Conservation (phyloP, 2,888 invertebrate species). For the Orchesella flavescens region DNA sequence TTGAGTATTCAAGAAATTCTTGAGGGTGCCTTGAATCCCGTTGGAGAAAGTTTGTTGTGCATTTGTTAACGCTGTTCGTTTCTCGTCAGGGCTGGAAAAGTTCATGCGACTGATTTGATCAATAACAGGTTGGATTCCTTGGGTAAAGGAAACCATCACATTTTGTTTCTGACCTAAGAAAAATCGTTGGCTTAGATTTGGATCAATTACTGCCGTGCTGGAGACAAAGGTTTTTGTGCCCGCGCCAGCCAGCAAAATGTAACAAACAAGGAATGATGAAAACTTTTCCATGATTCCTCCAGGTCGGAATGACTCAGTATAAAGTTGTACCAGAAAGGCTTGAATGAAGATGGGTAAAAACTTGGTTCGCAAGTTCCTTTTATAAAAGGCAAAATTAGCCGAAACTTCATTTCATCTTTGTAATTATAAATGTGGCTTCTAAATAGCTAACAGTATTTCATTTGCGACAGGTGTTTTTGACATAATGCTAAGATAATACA, state of each 20-base stretch:
- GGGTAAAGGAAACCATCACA: slow-evolving; percentile 45
- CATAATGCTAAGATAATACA: too few relatives aligned
- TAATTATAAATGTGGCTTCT: too few relatives aligned
- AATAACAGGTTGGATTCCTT: slow-evolving; percentile 32
- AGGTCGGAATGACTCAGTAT: too few relatives aligned
- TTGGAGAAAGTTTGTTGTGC: slow-evolving; percentile 32
- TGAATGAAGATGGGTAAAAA: too few relatives aligned
- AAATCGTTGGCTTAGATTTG: slow-evolving; percentile 3
- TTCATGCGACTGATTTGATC: slow-evolving; percentile 25
- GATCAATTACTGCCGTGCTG: slow-evolving; percentile 28
- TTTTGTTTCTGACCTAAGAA: slow-evolving; percentile 22
- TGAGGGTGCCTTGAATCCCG: neutral
- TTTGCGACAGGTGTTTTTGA: too few relatives aligned
- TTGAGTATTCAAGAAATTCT: neutral
- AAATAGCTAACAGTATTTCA: too few relatives aligned
- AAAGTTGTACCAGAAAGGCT: too few relatives aligned
- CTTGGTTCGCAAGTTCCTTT: too few relatives aligned
- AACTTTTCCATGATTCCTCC: neutral
- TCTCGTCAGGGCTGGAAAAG: slow-evolving; percentile 5
- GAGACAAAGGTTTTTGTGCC: neutral
- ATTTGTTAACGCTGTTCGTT: slow-evolving; percentile 30
- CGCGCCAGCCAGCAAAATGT: neutral
- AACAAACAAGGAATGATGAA: neutral
- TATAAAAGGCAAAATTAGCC: too few relatives aligned
- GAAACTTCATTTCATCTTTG: too few relatives aligned